Evolutionary conservation across 2,888 invertebrate species (phyloP).

Genomic region (Pollenia labialis): DNA sequence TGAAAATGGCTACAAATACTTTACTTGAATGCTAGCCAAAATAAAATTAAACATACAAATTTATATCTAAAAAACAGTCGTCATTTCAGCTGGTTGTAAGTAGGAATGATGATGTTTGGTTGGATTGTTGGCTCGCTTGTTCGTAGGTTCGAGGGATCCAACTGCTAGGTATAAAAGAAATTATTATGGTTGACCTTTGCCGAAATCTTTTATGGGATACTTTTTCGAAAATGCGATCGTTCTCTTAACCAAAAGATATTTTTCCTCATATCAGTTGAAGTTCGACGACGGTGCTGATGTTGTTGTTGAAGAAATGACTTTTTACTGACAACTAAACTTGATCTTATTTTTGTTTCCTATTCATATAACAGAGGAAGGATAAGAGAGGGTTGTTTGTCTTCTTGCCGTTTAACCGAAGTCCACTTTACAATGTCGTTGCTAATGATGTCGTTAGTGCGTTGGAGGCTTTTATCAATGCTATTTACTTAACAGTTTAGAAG

Average conservation of each 20-base stretch:
- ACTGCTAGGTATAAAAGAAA: background rate
- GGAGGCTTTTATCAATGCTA: conserved; percentile 59
- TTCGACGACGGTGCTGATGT: conserved; percentile 14
- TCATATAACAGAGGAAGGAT: conserved; percentile 28
- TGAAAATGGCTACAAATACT: conserved; percentile 29
- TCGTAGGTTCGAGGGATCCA: conserved; percentile 10
- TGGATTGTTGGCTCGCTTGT: background rate
- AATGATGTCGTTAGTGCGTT: conserved; percentile 47
- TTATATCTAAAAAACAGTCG: background rate
- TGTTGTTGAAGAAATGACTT: conserved; percentile 77
- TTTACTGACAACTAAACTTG: conserved; percentile 78
- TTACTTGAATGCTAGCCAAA: background rate
- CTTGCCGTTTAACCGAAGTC: conserved; percentile 56
- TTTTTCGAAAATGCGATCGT: conserved; percentile 20
- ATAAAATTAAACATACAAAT: conserved; percentile 23
- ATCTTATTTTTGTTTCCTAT: conserved; percentile 40
- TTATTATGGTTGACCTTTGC: background rate
- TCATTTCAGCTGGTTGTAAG: conserved; percentile 22
- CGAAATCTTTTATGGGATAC: background rate
- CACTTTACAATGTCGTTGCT: conserved; percentile 52
- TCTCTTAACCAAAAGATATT: background rate
- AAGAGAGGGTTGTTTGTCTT: conserved; percentile 73
- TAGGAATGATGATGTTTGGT: conserved; percentile 5
- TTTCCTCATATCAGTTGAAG: conserved; percentile 19
- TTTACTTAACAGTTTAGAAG: conserved; percentile 50